Percentiles rank a stretch among this genome's conserved stretches.
These are phyloP conservation scores for Gorsachius goisagi DNA, from an alignment of 2,113 vertebrate genomes.

Conservation along the genomic window DNA sequence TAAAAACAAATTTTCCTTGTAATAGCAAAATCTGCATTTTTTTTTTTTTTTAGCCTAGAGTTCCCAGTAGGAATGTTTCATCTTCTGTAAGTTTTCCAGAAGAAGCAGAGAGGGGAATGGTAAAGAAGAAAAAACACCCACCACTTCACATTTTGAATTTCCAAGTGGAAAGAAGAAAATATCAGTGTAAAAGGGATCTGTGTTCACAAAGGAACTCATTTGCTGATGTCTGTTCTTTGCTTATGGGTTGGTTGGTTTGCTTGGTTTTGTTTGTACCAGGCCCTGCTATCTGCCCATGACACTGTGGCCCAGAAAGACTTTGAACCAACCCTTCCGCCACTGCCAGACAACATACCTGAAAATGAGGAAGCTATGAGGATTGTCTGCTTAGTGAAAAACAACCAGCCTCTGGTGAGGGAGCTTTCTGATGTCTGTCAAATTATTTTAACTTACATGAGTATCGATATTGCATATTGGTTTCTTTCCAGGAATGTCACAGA, in stretches of 20 bases:
- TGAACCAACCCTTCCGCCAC: conserved; percentile 86
- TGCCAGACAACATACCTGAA: conserved; percentile 87
- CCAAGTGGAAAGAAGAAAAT: background rate
- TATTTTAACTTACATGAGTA: background rate
- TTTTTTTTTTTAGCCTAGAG: background rate
- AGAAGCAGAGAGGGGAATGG: background rate
- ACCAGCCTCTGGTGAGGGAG: conserved; percentile 90
- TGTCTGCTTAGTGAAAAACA: conserved; percentile 95
- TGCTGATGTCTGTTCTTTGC: background rate
- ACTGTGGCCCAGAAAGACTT: conserved; percentile 91
- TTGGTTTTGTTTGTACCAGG: conserved; percentile 68
- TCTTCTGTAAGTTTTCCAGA: background rate
- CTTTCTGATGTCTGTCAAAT: background rate
- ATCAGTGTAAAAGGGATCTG: background rate
- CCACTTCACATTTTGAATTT: background rate
- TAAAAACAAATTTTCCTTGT: background rate
- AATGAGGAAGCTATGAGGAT: conserved; percentile 93
- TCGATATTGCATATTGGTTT: background rate
- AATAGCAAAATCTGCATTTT: background rate
- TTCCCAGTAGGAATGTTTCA: background rate
- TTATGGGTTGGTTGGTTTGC: background rate
- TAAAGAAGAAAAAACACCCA: no score
- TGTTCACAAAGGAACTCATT: background rate
- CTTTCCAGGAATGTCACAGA: background rate
- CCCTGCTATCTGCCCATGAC: conserved; percentile 90